These are phyloP conservation scores for Aphrophora alni DNA, from an alignment of 2,888 invertebrate genomes.

Conservation along the genomic window DNA sequence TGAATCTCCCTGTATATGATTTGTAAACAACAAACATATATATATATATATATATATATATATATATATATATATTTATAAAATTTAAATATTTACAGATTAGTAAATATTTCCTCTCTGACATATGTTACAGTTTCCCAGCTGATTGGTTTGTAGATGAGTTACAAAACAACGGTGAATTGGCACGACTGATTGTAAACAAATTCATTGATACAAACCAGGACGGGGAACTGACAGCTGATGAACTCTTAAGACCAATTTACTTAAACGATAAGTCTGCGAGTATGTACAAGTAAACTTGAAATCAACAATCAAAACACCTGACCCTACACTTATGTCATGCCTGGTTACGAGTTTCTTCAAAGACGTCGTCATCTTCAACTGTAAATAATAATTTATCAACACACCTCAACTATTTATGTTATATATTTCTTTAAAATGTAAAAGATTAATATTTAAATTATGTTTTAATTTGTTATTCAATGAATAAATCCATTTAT, in stretches of 20 bases:
- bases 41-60: too few species aligned
- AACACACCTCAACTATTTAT: too few species aligned
- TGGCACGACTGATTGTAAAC: slow-evolving; percentile 64
- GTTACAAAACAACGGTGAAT: slow-evolving; percentile 65
- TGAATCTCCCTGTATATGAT: too few species aligned
- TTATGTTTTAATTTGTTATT: too few species aligned
- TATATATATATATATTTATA: too few species aligned
- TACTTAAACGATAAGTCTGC: slow-evolving; percentile 7
- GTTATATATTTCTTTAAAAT: too few species aligned
- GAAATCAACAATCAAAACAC: background rate
- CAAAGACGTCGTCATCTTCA: background rate
- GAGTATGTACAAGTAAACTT: slow-evolving; percentile 25
- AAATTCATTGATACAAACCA: slow-evolving; percentile 65
- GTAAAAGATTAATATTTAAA: too few species aligned
- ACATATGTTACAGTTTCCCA: slow-evolving; percentile 51
- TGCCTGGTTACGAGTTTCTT: background rate
- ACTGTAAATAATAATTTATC: background rate
- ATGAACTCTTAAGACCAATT: slow-evolving; percentile 62
- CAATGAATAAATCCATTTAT: too few species aligned
- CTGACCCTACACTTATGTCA: background rate
- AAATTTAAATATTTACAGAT: too few species aligned
- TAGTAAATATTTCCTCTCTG: too few species aligned
- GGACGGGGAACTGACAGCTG: slow-evolving; percentile 64
- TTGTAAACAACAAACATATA: too few species aligned
- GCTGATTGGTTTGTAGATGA: slow-evolving; percentile 56